Base-by-base conservation (phyloP, 2,113 vertebrate species). In the Gavia stellata region DNA sequence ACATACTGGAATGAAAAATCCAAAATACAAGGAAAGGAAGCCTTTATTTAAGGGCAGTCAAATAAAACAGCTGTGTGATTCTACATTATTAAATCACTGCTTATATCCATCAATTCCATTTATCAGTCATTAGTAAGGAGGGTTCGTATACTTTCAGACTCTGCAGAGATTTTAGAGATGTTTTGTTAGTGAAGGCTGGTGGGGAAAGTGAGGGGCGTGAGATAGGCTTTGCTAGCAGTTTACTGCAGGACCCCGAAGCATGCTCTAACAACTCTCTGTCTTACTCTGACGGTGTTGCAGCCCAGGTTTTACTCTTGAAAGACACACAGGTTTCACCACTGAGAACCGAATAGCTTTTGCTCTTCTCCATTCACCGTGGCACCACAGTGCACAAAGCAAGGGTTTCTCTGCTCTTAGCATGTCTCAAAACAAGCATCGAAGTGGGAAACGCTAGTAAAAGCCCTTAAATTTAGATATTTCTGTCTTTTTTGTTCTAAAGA, bases 31-130 rank as follows among this genome's bases (percentile, higher is more conserved):
- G 52, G 63, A 88, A 67, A 94, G 70, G 87, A 95, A 94, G 45
- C 73, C 67, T 92, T 95, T 95, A 90, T 58, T 86, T 90, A 79
- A 95, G 90, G 84, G 86, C 88, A 90, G 66, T 86, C 89, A 87
- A 63, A 88, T 53, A 47, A 93, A 91, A 61, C 66, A 95, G 68
- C 91, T 34, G 88, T 85, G 85, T 78, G 52, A 56, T 44, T 92
- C 89, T 44, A 36, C 61, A 53, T 77, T 85, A 82, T 89, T 68
- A 91, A 96, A 96, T 83, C 50, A 61, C 68, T 80, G 84, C 73
- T 87, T 42, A n/a, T 49, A 66, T 55, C 86, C 90, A 94, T 94
- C 68, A 67, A 3, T 79, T 85, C 75, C 58, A 66, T 67, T 45
- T 88, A 29, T 66, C 79, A 72, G 33, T 49, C 63, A 83, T 91